Percentiles rank a stretch among this genome's conserved stretches.
phyloP scores from a whole-genome alignment of 2,888 invertebrate genomes.

The Aphidius colemani region DNA sequence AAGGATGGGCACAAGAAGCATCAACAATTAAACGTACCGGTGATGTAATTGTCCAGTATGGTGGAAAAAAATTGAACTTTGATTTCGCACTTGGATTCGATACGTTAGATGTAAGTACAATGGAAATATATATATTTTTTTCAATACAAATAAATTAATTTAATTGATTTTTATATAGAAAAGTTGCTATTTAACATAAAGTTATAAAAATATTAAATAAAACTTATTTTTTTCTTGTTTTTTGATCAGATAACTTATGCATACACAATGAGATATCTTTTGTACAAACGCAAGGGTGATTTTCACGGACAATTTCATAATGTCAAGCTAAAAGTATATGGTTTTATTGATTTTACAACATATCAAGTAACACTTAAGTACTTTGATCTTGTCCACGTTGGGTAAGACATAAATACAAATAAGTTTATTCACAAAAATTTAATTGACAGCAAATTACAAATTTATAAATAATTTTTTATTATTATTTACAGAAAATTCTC shows the following conservation, averaged over 20 bases:
- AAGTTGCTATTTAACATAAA: too few species aligned
- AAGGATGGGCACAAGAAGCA: conserved; percentile 44
- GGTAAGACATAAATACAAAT: conserved; percentile 35
- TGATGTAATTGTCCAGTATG: conserved; percentile 35
- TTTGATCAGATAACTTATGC: conserved; percentile 39
- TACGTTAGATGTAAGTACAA: conserved; percentile 39
- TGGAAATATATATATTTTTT: background rate
- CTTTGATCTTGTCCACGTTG: conserved; percentile 34
- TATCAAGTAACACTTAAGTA: conserved; percentile 32
- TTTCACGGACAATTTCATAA: conserved; percentile 34
- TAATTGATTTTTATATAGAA: too few species aligned
- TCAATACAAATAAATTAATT: too few species aligned
- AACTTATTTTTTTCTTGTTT: too few species aligned
- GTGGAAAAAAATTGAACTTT: conserved; percentile 30
- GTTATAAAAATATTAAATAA: too few species aligned
- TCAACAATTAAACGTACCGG: conserved; percentile 38
- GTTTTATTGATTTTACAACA: conserved; percentile 30
- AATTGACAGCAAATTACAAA: too few species aligned
- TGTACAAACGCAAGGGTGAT: conserved; percentile 37
- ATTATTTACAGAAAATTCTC: conserved; percentile 33
- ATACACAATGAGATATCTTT: conserved; percentile 36
- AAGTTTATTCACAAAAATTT: too few species aligned
- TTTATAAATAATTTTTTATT: background rate
- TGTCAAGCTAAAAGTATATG: conserved; percentile 27
- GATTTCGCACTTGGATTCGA: conserved; percentile 42